Evolutionary conservation across 2,888 invertebrate genomes (phyloP).

Genomic region (Nemotelus nigrinus): DNA sequence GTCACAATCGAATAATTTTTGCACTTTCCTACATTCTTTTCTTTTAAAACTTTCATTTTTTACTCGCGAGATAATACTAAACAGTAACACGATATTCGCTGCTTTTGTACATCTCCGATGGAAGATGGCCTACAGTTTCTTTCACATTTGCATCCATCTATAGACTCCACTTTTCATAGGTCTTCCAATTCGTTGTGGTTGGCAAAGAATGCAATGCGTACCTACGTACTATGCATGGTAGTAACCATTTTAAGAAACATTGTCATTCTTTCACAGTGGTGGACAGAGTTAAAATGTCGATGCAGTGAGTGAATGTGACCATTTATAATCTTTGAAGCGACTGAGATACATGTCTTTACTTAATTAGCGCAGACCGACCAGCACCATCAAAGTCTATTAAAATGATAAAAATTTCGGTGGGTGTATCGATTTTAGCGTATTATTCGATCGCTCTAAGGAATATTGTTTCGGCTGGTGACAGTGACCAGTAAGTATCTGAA

Average conservation of each 20-base stretch:
- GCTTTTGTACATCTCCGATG: background rate
- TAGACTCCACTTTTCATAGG: background rate
- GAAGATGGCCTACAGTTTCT: background rate
- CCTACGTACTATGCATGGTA: conserved; percentile 6
- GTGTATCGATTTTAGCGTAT: too few species aligned
- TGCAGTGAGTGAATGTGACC: background rate
- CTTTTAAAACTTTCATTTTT: conserved; percentile 31
- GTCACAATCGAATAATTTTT: conserved; percentile 25
- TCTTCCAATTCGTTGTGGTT: background rate
- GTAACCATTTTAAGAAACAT: background rate
- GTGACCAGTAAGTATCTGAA: conserved; percentile 35
- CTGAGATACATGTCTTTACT: background rate
- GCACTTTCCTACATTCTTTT: conserved; percentile 23
- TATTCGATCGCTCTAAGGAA: too few species aligned
- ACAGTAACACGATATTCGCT: conserved; percentile 10
- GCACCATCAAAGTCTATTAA: too few species aligned
- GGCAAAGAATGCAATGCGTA: background rate
- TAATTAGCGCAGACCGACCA: background rate
- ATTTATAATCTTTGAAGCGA: background rate
- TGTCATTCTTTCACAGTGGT: conserved; percentile 16
- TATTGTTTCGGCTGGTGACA: conserved; percentile 1
- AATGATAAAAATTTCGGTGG: too few species aligned
- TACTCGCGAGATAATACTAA: background rate
- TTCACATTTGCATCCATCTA: conserved; percentile 12
- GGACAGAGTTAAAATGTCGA: background rate